Conservation (phyloP, 2,888 invertebrate species). For the Exocentrus adspersus region DNA sequence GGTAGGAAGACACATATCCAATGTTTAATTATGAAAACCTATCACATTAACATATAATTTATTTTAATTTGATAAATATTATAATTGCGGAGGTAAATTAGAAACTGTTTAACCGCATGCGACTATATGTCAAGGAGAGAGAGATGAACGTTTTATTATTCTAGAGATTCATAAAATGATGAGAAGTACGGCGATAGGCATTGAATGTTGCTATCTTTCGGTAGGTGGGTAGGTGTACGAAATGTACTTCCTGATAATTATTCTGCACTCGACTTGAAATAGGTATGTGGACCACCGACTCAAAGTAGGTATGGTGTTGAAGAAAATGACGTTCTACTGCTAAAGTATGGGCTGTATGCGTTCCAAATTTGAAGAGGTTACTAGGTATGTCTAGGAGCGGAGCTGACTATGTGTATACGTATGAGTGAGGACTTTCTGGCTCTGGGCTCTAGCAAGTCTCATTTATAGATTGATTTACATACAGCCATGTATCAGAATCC, state of each 20-base stretch:
- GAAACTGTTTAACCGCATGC: not conserved
- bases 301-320: too few species aligned
- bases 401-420: too few species aligned
- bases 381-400: too few species aligned
- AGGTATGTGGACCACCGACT: too few species aligned
- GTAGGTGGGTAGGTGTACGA: not conserved
- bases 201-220: not conserved
- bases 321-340: too few species aligned
- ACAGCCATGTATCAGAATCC: too few species aligned
- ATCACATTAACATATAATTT: not conserved
- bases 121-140: not conserved
- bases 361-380: too few species aligned
- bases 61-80: conserved; percentile 3
- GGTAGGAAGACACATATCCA: not conserved
- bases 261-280: too few species aligned
- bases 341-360: too few species aligned
- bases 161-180: not conserved
- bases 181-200: not conserved
- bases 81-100: not conserved
- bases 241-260: not conserved
- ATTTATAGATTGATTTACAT: too few species aligned
- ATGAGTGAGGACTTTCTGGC: too few species aligned
- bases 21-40: not conserved
- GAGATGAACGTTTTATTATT: not conserved
- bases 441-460: too few species aligned